A percentile compares a stretch with the other conserved stretches of the same genome.
Conservation (phyloP, 2,797 vertebrate genomes). For the Neomorphus geoffroyi region DNA sequence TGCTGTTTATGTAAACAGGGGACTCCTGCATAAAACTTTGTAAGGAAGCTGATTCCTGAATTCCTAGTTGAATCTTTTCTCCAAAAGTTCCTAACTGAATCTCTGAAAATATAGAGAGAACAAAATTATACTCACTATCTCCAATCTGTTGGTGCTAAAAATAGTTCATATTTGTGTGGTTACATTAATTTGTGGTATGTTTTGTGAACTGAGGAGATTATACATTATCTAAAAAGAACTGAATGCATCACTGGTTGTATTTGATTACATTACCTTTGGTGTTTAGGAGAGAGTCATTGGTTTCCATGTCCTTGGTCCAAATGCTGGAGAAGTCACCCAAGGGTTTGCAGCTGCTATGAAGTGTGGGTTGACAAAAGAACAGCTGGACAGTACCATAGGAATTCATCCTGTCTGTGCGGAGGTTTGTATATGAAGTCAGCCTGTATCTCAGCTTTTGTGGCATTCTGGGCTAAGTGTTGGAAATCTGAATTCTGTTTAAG, state of each 20-base stretch:
- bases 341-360: constrained; percentile 84
- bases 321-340: constrained; percentile 85
- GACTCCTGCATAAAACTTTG: neutral
- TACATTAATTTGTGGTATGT: neutral
- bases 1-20: neutral
- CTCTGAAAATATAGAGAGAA: neutral
- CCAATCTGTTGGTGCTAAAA: neutral
- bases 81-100: too few species aligned
- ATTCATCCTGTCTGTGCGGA: constrained; percentile 85
- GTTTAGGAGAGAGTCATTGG: constrained; percentile 83
- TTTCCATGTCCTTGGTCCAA: constrained; percentile 84
- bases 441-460: neutral
- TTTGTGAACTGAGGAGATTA: neutral
- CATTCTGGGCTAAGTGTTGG: neutral
- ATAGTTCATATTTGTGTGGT: neutral
- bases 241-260: neutral
- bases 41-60: neutral
- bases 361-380: constrained; percentile 83
- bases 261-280: neutral
- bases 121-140: neutral
- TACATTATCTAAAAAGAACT: neutral
- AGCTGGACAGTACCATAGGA: constrained; percentile 81
- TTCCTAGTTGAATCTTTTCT: neutral
- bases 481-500: neutral
- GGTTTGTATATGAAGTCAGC: constrained; percentile 68